phyloP scores from a whole-genome alignment of 1,140 invertebrate species.

The Drosophila ohnishii region DNA sequence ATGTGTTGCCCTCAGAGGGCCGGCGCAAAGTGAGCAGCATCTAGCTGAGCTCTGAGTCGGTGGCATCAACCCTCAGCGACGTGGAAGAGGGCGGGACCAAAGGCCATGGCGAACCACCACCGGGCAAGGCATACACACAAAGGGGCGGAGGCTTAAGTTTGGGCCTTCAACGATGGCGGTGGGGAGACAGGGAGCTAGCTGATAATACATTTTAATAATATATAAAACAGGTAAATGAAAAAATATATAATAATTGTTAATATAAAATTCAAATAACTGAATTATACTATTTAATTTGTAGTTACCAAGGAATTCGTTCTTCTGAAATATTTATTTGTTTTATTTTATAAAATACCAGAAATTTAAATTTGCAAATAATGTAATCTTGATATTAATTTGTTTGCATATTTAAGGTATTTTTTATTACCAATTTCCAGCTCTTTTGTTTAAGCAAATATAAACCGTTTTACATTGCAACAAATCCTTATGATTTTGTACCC shows the following conservation, averaged over 20 bases:
- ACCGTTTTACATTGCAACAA: neutral
- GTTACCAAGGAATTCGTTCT: too few relatives aligned
- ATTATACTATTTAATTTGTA: too few relatives aligned
- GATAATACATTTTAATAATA: neutral
- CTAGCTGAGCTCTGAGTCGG: neutral
- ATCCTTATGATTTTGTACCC: neutral
- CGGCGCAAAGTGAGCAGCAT: slow-evolving; percentile 34
- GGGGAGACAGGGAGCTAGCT: neutral
- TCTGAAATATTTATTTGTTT: too few relatives aligned
- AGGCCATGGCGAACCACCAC: neutral
- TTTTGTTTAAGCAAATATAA: neutral
- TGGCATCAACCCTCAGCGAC: slow-evolving; percentile 26
- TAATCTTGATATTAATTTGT: too few relatives aligned
- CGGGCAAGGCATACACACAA: slow-evolving; percentile 6
- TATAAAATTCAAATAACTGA: neutral
- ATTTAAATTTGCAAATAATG: too few relatives aligned
- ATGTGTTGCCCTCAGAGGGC: slow-evolving; percentile 9
- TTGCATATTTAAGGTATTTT: neutral
- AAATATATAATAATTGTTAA: neutral
- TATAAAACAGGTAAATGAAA: too few relatives aligned
- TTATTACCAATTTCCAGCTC: neutral
- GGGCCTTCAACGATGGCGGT: neutral
- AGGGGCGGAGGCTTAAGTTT: slow-evolving; percentile 3
- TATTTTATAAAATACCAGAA: too few relatives aligned
- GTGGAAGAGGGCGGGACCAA: slow-evolving; percentile 14